phyloP scores from a whole-genome alignment of 2,113 vertebrate species.

The Solenodon paradoxus region DNA sequence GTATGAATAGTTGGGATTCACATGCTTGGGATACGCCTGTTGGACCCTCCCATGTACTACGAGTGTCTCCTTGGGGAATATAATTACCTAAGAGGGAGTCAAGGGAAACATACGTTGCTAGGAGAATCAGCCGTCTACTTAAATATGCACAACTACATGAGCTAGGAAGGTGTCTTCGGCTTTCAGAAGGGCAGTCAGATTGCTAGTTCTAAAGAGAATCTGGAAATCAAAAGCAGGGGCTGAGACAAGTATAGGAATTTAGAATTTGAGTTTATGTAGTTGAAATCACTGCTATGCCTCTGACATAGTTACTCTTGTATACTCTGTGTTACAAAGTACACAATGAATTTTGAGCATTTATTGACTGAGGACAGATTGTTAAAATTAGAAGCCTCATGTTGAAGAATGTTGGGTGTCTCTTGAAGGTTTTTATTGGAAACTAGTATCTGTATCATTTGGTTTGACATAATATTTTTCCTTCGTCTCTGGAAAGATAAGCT shows the following conservation, averaged over 20 bases:
- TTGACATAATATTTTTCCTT: not conserved
- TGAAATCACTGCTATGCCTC: not conserved
- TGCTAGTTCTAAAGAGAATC: too few species aligned
- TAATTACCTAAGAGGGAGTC: too few species aligned
- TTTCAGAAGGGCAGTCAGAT: too few species aligned
- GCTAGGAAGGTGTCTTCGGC: too few species aligned
- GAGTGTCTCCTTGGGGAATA: too few species aligned
- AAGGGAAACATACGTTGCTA: too few species aligned
- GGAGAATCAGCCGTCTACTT: too few species aligned
- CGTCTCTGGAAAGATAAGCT: not conserved
- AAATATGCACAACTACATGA: too few species aligned
- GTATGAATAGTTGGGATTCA: rapidly evolving
- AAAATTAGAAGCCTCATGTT: not conserved
- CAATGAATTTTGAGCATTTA: not conserved
- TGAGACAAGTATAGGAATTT: too few species aligned
- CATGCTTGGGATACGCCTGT: rapidly evolving
- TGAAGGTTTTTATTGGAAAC: not conserved
- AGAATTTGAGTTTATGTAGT: not conserved
- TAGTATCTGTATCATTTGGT: not conserved
- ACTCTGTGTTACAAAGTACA: not conserved
- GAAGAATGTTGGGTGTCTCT: not conserved
- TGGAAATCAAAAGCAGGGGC: too few species aligned
- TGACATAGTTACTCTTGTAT: not conserved
- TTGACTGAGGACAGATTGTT: not conserved
- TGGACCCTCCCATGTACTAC: rapidly evolving